A percentile compares a stretch with the other conserved stretches of the same genome.
phyloP scores from a whole-genome alignment of 2,888 invertebrate species.

The Tromatobia lineatoria region DNA sequence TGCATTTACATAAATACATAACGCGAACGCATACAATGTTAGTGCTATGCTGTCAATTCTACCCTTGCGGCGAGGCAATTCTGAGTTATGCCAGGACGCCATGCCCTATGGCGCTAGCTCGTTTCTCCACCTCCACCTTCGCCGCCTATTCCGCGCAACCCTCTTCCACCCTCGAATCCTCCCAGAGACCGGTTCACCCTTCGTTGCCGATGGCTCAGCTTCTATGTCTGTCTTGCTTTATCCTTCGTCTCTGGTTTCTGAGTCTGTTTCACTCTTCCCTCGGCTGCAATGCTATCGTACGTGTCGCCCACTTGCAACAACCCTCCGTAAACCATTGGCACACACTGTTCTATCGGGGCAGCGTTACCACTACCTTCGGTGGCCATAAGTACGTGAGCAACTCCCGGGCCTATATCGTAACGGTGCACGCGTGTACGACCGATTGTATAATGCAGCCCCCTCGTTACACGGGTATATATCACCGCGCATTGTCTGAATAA shows the following conservation, averaged over 20 bases:
- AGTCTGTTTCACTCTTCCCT: slow-evolving; percentile 46
- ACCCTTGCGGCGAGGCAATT: slow-evolving; percentile 84
- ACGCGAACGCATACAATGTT: slow-evolving; percentile 85
- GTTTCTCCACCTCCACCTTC: slow-evolving; percentile 67
- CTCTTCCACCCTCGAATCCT: slow-evolving; percentile 47
- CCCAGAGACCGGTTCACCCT: slow-evolving; percentile 46
- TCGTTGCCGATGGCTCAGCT: slow-evolving; percentile 52
- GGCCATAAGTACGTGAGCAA: slow-evolving; percentile 59
- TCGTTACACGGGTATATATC: slow-evolving; percentile 70
- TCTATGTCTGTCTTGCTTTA: slow-evolving; percentile 53
- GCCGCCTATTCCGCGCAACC: slow-evolving; percentile 53
- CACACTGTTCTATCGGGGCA: slow-evolving; percentile 12
- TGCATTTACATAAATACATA: slow-evolving; percentile 86
- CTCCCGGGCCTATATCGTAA: slow-evolving; percentile 50
- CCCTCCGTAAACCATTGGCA: slow-evolving; percentile 63
- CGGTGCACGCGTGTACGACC: slow-evolving; percentile 52
- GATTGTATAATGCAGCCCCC: slow-evolving; percentile 69
- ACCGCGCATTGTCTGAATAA: slow-evolving; percentile 68
- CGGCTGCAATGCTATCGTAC: slow-evolving; percentile 38
- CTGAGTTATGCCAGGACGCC: slow-evolving; percentile 84
- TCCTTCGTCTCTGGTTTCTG: slow-evolving; percentile 45
- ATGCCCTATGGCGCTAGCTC: slow-evolving; percentile 78
- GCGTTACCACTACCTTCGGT: slow-evolving; percentile 49
- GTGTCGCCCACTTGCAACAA: slow-evolving; percentile 65
- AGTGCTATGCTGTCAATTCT: slow-evolving; percentile 85